These are phyloP conservation scores for Agrilus biguttatus DNA, from an alignment of 2,888 invertebrate genomes.

Conservation along the genomic window DNA sequence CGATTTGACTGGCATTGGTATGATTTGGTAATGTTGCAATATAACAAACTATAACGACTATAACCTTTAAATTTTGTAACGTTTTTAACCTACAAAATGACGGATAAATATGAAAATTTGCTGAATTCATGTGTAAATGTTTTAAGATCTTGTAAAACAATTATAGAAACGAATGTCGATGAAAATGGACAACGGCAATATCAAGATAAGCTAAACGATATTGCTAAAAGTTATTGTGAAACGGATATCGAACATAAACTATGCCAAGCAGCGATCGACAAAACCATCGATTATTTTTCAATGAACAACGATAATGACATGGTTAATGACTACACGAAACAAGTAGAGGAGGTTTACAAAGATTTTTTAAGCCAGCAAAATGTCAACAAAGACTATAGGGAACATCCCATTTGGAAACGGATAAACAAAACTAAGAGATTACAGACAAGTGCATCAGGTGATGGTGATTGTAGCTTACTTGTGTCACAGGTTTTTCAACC, in stretches of 20 bases:
- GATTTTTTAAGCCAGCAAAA: conserved; percentile 1
- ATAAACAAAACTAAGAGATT: neutral
- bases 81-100: too few species aligned
- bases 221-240: conserved; percentile 7
- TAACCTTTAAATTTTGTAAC: too few species aligned
- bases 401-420: conserved; percentile 6
- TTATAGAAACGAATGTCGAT: neutral
- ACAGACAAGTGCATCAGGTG: neutral
- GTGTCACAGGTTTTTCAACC: conserved; percentile 6
- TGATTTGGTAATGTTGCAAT: too few species aligned
- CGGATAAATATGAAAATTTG: conserved; percentile 2
- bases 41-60: too few species aligned
- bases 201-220: conserved; percentile 2
- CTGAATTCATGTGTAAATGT: conserved; percentile 4
- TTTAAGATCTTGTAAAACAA: conserved; percentile 3
- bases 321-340: conserved; percentile 5
- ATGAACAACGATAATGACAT: conserved; percentile 5
- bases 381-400: neutral
- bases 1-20: too few species aligned
- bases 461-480: conserved; percentile 3
- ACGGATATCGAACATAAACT: conserved; percentile 2
- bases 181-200: neutral
- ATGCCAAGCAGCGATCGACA: conserved; percentile 1
- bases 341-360: conserved; percentile 4
- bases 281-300: conserved; percentile 4